These are phyloP conservation scores for Halictus rubicundus DNA, from an alignment of 1,140 invertebrate genomes.

Conservation along the genomic window DNA sequence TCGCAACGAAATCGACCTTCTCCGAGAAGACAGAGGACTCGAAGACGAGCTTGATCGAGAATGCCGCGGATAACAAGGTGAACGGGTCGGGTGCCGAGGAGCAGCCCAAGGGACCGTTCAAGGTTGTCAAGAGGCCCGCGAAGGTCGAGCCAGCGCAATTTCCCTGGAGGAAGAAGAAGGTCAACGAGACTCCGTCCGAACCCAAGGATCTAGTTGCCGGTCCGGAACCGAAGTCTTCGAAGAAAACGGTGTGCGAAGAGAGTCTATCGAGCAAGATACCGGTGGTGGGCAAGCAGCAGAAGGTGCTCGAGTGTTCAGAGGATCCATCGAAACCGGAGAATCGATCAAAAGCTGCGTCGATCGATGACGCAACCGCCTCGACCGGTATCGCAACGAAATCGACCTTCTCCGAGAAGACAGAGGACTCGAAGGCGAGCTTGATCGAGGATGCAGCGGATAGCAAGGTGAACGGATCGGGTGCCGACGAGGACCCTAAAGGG, in stretches of 20 bases:
- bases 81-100: not conserved
- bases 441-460: not conserved
- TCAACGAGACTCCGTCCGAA: no score
- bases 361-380: not conserved
- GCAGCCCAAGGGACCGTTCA: not conserved
- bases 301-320: no score
- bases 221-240: not conserved
- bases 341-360: not conserved
- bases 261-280: no score
- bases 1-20: constrained; percentile 33
- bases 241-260: not conserved
- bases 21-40: not conserved
- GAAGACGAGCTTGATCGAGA: not conserved
- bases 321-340: not conserved
- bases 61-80: not conserved
- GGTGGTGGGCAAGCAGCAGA: no score
- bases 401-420: constrained; percentile 28
- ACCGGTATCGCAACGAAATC: constrained; percentile 3
- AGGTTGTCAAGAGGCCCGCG: not conserved
- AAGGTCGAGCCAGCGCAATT: constrained; percentile 7
- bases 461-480: not conserved
- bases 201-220: not conserved
- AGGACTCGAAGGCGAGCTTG: not conserved
- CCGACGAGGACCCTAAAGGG: not conserved
- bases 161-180: constrained; percentile 14